A percentile compares a stretch with the other conserved stretches of the same genome.
phyloP scores from a whole-genome alignment of 1,140 invertebrate species.

The Drosophila pachea region DNA sequence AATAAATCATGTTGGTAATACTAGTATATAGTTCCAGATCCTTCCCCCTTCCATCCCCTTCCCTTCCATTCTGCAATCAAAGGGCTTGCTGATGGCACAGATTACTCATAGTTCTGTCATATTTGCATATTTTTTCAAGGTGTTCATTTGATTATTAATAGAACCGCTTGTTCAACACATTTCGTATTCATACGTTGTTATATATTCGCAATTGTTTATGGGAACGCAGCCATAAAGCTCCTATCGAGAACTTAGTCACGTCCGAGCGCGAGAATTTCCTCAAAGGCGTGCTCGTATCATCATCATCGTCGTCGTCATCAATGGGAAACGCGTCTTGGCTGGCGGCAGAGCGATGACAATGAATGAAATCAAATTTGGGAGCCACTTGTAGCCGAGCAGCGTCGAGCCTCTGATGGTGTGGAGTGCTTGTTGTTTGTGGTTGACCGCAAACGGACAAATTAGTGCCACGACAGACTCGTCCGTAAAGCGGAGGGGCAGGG shows the following conservation, averaged over 20 bases:
- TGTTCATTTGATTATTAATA: slow-evolving; percentile 11
- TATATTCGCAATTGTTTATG: slow-evolving; percentile 47
- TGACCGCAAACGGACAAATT: slow-evolving; percentile 61
- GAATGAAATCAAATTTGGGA: slow-evolving; percentile 48
- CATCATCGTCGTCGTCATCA: slow-evolving; percentile 20
- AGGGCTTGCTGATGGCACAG: too few relatives aligned
- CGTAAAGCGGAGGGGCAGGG: slow-evolving; percentile 12
- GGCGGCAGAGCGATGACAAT: slow-evolving; percentile 36
- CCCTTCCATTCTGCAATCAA: too few relatives aligned
- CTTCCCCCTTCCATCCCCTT: too few relatives aligned
- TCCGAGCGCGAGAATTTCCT: slow-evolving; percentile 40
- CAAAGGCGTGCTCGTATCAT: slow-evolving; percentile 20
- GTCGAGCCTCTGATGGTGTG: neutral
- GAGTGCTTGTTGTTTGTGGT: slow-evolving; percentile 32
- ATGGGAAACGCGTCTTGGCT: slow-evolving; percentile 32
- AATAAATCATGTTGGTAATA: too few relatives aligned
- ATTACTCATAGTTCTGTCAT: neutral
- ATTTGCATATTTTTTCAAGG: neutral
- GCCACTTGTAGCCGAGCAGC: slow-evolving; percentile 51
- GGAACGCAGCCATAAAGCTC: slow-evolving; percentile 43
- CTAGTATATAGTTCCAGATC: too few relatives aligned
- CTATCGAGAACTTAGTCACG: slow-evolving; percentile 46
- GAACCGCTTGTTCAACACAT: neutral
- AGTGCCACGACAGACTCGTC: slow-evolving; percentile 49
- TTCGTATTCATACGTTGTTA: slow-evolving; percentile 31